These are phyloP conservation scores for Cheilosia vulpina DNA, from an alignment of 2,888 invertebrate genomes.

Conservation along the genomic window DNA sequence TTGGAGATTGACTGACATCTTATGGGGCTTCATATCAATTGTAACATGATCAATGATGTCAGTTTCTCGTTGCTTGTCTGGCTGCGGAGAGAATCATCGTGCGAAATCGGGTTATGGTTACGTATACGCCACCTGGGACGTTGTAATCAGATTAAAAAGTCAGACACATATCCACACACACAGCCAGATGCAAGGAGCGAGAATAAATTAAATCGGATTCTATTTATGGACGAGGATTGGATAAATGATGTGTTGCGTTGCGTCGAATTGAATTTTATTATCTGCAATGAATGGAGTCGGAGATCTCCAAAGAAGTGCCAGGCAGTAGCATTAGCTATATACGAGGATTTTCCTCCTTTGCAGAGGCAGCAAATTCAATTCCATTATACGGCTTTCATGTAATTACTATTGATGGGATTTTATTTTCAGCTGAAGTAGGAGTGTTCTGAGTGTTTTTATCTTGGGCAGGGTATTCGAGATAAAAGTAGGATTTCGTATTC, in stretches of 20 bases:
- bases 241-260: conserved; percentile 64
- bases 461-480: not conserved
- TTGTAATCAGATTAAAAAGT: conserved; percentile 68
- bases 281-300: conserved; percentile 33
- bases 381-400: conserved; percentile 62
- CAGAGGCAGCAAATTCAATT: conserved; percentile 31
- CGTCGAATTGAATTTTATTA: conserved; percentile 70
- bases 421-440: conserved; percentile 1
- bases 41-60: conserved; percentile 25
- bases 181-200: not conserved
- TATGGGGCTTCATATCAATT: conserved; percentile 15
- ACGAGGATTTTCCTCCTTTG: conserved; percentile 26
- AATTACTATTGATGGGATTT: conserved; percentile 71
- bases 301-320: conserved; percentile 34
- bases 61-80: not conserved
- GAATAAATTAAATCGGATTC: conserved; percentile 50
- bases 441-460: not conserved
- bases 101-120: conserved; percentile 66
- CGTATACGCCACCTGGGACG: conserved; percentile 55
- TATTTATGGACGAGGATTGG: conserved; percentile 40
- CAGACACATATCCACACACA: conserved; percentile 20
- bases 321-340: conserved; percentile 12
- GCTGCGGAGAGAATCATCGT: conserved; percentile 49
- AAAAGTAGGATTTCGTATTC: not conserved
- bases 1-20: not conserved